A percentile compares a stretch with the other conserved stretches of the same genome.
These are phyloP conservation scores for Sylvia atricapilla DNA, from an alignment of 2,113 vertebrate genomes.

Conservation along the genomic window DNA sequence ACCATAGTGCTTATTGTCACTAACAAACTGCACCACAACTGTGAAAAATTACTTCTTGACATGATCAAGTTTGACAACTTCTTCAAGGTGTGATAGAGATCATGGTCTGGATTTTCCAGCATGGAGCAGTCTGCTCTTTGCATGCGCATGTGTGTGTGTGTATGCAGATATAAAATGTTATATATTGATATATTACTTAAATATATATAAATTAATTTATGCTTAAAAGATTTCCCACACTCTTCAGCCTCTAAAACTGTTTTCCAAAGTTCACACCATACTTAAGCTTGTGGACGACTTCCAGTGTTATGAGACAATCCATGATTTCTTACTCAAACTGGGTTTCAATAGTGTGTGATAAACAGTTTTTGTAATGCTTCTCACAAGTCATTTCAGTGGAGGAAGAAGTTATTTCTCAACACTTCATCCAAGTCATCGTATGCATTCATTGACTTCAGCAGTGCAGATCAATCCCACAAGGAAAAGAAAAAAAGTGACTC, in stretches of 20 bases:
- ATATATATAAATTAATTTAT: not conserved
- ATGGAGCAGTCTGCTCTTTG: not conserved
- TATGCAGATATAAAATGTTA: not conserved
- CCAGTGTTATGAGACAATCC: not conserved
- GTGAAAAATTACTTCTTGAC: not conserved
- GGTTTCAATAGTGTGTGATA: not conserved
- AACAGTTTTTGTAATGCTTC: conserved; percentile 1
- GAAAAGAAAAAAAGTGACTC: not conserved
- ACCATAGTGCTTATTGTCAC: not conserved
- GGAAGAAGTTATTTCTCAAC: conserved; percentile 23
- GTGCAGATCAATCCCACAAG: not conserved
- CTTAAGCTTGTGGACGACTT: not conserved
- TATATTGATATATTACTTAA: not conserved
- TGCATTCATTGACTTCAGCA: not conserved
- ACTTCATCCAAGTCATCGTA: not conserved
- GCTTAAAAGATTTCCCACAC: not conserved
- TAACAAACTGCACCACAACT: not conserved
- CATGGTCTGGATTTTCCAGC: not conserved
- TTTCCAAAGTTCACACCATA: not conserved
- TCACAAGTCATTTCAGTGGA: not conserved
- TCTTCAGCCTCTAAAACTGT: not conserved
- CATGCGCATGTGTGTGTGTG: not conserved
- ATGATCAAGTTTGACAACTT: not conserved
- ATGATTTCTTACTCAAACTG: not conserved
- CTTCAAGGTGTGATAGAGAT: not conserved